Evolutionary conservation across 2,113 vertebrate species (phyloP), one percentile per base, ranked within the genome.

Genomic region (Lepisosteus oculatus): DNA sequence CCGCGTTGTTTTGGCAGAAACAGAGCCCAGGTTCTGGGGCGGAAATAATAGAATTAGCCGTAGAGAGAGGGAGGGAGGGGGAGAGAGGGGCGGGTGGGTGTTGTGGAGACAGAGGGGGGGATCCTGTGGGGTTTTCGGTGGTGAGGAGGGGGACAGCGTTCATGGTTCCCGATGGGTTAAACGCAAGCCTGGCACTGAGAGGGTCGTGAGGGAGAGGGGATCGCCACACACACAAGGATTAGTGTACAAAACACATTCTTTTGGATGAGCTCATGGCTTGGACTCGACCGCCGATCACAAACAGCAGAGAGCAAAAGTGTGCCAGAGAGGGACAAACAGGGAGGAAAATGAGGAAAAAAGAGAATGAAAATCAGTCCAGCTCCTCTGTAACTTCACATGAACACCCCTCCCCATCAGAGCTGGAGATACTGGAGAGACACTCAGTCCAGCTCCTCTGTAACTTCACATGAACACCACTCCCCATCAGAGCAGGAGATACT

Each of bases 141-240:
- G 29, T 29, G 12, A 59, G 55, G 69, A 13, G 3, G 11, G 8
- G 12, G 57, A 17, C 69, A 64, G 0, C 12, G 11, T 4, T 7
- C 42, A 44, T 12, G 67, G 68, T 4, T 84, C 91, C 11, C 89
- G 95, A 1, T 82, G 94, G 13, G 93, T 95, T 0, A 68, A 85
- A 11, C 86, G 75, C 3, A 91, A 95, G 12, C 92, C 92, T 6
- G 88, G 78, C 3, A 88, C 95, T 0, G 88, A 93, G 6, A 92
- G 94, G 76, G 88, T 95, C 68, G 87, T 95, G 15, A 89, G 91
- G 65, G 89, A 92, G 78, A 85, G 93, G 15, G 87, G 4, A 47
- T 43, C 14, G 61, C 4, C 17, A 17, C 6, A 43, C 55, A 57
- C 45, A 70, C 63, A 75, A 75, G 71, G 80, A 63, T 70, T 81